Percentiles rank a stretch among this genome's conserved stretches.
Conservation (phyloP, 2,888 invertebrate genomes). For the Troglohyphantes excavatus region DNA sequence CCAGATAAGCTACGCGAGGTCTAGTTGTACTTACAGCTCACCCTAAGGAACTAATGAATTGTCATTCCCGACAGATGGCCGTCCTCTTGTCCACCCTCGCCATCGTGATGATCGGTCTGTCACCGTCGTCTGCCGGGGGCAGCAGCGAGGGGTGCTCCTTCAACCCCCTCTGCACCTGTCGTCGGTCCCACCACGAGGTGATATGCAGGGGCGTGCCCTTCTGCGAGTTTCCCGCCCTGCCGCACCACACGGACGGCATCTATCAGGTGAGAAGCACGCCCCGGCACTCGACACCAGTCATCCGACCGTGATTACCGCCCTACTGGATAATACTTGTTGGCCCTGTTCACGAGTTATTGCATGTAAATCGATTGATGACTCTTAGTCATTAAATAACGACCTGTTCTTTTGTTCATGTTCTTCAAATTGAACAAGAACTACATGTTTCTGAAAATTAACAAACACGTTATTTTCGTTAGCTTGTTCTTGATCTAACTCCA, state of each 20-base stretch:
- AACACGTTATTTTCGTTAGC: no score
- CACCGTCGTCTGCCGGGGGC: background rate
- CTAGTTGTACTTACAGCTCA: no score
- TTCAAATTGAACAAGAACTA: background rate
- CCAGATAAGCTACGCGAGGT: no score
- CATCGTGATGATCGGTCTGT: conserved; percentile 22
- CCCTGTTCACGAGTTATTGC: no score
- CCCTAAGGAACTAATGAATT: no score
- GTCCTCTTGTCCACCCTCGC: conserved; percentile 35
- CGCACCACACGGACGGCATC: conserved; percentile 67
- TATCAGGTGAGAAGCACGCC: conserved; percentile 74
- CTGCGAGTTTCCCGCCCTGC: conserved; percentile 54
- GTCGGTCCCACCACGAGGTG: conserved; percentile 73
- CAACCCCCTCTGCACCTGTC: conserved; percentile 78
- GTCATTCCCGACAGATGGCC: conserved; percentile 45
- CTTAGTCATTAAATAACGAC: background rate
- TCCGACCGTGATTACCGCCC: no score
- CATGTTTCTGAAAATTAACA: background rate
- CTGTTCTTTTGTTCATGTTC: no score
- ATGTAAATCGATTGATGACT: no score
- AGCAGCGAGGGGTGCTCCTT: conserved; percentile 79
- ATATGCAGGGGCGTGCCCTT: conserved; percentile 79
- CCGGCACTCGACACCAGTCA: no score
- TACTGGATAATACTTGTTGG: no score
- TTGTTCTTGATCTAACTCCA: no score